Conservation (phyloP, 1,140 invertebrate species). For the Aradophagus sp. region DNA sequence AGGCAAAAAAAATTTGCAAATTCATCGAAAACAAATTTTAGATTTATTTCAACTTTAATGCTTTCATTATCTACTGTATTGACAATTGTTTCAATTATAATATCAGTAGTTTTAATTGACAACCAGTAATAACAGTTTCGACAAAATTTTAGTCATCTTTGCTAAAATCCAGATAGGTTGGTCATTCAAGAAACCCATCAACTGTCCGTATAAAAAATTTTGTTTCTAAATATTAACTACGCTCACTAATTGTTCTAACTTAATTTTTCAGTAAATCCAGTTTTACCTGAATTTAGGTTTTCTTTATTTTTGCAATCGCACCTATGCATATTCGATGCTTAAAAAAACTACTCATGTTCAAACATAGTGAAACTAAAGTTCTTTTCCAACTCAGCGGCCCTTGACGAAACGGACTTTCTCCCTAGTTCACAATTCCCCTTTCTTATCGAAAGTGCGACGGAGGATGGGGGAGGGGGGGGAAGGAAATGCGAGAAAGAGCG, state of each 20-base stretch:
- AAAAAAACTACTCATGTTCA: slow-evolving; percentile 35
- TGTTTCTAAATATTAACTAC: no score
- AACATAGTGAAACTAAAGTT: slow-evolving; percentile 39
- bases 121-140: no score
- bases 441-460: slow-evolving; percentile 29
- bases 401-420: slow-evolving; percentile 65
- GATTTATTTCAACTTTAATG: slow-evolving; percentile 1
- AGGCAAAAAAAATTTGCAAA: slow-evolving; percentile 7
- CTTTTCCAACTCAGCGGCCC: slow-evolving; percentile 42
- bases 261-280: no score
- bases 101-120: no score
- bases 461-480: slow-evolving; percentile 18
- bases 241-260: no score
- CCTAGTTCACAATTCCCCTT: slow-evolving; percentile 69
- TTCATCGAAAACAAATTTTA: neutral
- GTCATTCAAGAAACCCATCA: no score
- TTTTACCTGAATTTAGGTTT: no score
- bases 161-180: no score
- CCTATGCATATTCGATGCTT: slow-evolving; percentile 56
- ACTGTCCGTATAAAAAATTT: no score
- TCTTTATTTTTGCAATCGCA: slow-evolving; percentile 28
- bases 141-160: no score
- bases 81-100: no score
- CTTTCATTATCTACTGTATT: no score
- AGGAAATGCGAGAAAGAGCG: slow-evolving; percentile 44